Conservation (phyloP, 2,113 vertebrate genomes). For the Prionailurus bengalensis region DNA sequence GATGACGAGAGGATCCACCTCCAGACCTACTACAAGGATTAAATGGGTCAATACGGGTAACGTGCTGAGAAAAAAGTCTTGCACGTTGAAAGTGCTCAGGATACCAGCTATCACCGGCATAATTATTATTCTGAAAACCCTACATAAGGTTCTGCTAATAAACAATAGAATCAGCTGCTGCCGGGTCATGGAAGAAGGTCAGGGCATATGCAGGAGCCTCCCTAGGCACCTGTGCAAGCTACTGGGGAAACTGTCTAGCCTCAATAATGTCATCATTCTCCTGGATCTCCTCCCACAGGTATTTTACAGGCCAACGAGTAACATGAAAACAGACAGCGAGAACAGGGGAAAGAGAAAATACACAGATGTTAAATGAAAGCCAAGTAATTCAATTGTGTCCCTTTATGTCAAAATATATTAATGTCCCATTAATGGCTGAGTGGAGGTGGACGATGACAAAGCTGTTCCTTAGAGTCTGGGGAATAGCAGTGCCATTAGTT, state of each 20-base stretch:
- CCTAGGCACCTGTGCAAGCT: background rate
- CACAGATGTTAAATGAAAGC: background rate
- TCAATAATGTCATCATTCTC: background rate
- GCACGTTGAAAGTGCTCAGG: background rate
- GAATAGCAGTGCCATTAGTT: constrained; percentile 48
- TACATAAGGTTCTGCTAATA: background rate
- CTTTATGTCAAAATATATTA: constrained; percentile 66
- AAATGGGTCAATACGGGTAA: background rate
- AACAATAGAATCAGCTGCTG: background rate
- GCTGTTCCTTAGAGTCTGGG: constrained; percentile 12
- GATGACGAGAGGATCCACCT: background rate
- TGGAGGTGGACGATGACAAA: constrained; percentile 22
- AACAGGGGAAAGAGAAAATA: background rate
- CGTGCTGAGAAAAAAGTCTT: background rate
- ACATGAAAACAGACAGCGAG: background rate
- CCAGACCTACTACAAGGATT: background rate
- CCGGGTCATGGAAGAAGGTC: background rate
- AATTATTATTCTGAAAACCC: background rate
- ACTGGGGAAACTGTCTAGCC: background rate
- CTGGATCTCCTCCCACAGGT: constrained; percentile 6
- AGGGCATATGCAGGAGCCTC: background rate
- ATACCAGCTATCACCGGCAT: background rate
- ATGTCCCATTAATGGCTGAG: constrained; percentile 5
- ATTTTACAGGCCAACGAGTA: constrained; percentile 9
- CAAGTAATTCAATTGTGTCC: constrained; percentile 5